These are phyloP conservation scores for Conus canariensis DNA, from an alignment of 2,888 invertebrate species.

Conservation along the genomic window DNA sequence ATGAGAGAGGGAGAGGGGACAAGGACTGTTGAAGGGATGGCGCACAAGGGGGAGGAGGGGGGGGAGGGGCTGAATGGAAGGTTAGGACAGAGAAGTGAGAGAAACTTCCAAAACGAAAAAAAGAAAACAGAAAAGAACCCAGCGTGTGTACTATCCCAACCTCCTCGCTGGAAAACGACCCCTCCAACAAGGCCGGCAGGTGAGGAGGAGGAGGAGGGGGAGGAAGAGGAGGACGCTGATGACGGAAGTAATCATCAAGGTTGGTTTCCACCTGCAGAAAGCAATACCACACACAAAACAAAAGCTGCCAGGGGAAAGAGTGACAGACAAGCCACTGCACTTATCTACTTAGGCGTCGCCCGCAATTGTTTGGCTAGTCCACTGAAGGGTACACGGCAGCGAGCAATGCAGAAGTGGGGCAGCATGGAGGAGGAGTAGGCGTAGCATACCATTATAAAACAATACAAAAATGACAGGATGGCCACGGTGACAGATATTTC, in stretches of 20 bases:
- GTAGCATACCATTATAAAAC: too few species aligned
- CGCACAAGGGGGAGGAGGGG: neutral
- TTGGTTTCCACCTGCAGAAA: conserved; percentile 32
- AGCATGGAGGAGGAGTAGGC: too few species aligned
- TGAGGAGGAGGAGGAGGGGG: neutral
- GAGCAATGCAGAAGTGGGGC: too few species aligned
- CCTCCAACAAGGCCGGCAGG: neutral
- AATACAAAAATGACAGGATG: too few species aligned
- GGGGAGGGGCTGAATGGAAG: neutral
- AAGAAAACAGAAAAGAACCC: neutral
- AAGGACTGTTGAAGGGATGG: too few species aligned
- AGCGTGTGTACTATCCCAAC: neutral
- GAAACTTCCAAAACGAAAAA: neutral
- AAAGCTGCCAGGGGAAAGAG: neutral
- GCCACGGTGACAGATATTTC: too few species aligned
- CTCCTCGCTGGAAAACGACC: conserved; percentile 26
- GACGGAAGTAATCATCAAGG: conserved; percentile 30
- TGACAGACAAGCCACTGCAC: too few species aligned
- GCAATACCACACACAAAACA: neutral
- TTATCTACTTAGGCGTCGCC: too few species aligned
- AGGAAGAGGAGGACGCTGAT: neutral
- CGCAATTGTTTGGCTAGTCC: too few species aligned
- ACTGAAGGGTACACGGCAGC: too few species aligned
- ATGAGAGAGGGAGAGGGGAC: too few species aligned
- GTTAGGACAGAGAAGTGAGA: neutral